Percentiles rank a stretch among this genome's conserved stretches.
These are phyloP conservation scores for Hycleus cichorii DNA, from an alignment of 1,140 invertebrate species.

Conservation along the genomic window DNA sequence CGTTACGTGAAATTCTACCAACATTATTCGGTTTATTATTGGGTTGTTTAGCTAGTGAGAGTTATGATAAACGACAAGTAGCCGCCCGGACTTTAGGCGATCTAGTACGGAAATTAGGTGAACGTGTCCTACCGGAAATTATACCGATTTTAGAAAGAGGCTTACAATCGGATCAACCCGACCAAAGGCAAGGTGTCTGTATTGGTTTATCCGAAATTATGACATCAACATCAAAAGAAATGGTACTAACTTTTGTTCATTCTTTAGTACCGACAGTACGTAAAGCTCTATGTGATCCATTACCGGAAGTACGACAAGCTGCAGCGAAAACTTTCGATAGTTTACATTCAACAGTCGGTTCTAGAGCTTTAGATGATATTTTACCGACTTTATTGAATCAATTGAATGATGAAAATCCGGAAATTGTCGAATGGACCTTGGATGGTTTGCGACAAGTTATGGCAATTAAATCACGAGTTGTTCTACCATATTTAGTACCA, in stretches of 20 bases:
- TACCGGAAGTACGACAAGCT: constrained; percentile 86
- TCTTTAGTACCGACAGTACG: constrained; percentile 95
- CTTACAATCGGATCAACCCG: constrained; percentile 79
- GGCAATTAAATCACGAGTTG: constrained; percentile 91
- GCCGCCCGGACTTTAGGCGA: constrained; percentile 95
- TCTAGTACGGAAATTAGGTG: constrained; percentile 94
- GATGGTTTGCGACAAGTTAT: constrained; percentile 95
- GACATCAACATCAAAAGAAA: constrained; percentile 90
- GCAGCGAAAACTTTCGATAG: constrained; percentile 96
- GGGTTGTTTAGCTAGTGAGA: constrained; percentile 89
- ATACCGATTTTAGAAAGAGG: constrained; percentile 95
- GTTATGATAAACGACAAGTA: constrained; percentile 91
- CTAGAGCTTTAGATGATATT: constrained; percentile 94
- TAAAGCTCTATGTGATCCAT: constrained; percentile 86
- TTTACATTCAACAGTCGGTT: constrained; percentile 89
- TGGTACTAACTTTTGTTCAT: constrained; percentile 89
- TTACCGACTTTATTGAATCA: constrained; percentile 82
- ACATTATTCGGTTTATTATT: constrained; percentile 87
- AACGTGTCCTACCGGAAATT: constrained; percentile 94
- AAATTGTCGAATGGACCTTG: constrained; percentile 74
- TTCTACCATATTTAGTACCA: constrained; percentile 92
- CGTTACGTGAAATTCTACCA: constrained; percentile 92
- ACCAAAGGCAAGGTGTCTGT: constrained; percentile 96
- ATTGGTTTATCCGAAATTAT: constrained; percentile 98
- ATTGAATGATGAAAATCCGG: constrained; percentile 67